phyloP scores from a whole-genome alignment of 2,113 vertebrate genomes.

The Albula goreensis region DNA sequence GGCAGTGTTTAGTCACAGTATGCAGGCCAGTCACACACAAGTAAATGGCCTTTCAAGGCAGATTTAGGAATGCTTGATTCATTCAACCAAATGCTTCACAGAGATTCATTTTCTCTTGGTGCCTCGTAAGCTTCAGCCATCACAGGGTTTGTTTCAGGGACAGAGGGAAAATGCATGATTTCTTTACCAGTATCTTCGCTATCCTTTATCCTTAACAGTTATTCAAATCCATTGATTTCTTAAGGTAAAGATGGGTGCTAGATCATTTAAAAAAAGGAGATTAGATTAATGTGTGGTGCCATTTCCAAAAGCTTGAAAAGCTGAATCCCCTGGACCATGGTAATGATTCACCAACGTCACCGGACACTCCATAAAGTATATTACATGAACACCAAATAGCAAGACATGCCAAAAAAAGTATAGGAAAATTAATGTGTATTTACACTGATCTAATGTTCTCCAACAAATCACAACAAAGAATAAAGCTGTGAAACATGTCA shows the following conservation, averaged over 20 bases:
- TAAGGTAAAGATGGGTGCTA: background rate
- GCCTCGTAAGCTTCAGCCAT: background rate
- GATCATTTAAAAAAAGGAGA: too few relatives aligned
- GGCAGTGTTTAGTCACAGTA: too few relatives aligned
- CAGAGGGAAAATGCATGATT: background rate
- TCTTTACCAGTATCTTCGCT: background rate
- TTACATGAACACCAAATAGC: too few relatives aligned
- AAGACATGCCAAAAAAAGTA: too few relatives aligned
- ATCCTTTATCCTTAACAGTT: background rate
- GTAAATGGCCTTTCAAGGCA: background rate
- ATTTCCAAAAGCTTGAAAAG: background rate
- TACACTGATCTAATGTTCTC: background rate
- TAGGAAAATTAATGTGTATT: too few relatives aligned
- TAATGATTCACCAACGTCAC: background rate
- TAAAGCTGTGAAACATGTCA: background rate
- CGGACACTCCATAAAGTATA: too few relatives aligned
- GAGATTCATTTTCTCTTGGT: background rate
- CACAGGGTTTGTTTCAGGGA: background rate
- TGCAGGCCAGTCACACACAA: background rate
- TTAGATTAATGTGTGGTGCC: too few relatives aligned
- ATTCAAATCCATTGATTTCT: background rate
- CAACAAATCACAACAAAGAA: background rate
- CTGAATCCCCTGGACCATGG: background rate
- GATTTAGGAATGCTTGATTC: background rate
- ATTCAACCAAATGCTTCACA: background rate